A percentile compares a stretch with the other conserved stretches of the same genome.
Conservation (phyloP, 1,140 invertebrate species). For the silkworm (Bombyx mori) region ASM3026992v2 NC_085120.1:10890001-10890500, state of each 20-base stretch:
- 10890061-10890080: too few species aligned
- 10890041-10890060: too few species aligned
- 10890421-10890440: conserved; percentile 51
- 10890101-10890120: too few species aligned
- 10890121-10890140: not conserved
- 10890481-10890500: not conserved
- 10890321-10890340: not conserved
- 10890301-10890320: not conserved
- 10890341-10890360: conserved; percentile 17
- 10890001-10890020: too few species aligned
- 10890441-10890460: conserved; percentile 36
- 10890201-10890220: not conserved
- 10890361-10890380: conserved; percentile 38
- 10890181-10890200: not conserved
- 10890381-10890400: conserved; percentile 24
- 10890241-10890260: not conserved
- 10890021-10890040: too few species aligned
- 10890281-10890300: not conserved
- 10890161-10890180: too few species aligned
- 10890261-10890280: not conserved
- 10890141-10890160: too few species aligned
- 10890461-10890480: conserved; percentile 33
- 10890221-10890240: not conserved
- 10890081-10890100: too few species aligned
- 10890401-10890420: conserved; percentile 44